Evolutionary conservation across 92 coral and sea anemone species (phyloP).

Genomic region (Phymanthus crucifer): DNA sequence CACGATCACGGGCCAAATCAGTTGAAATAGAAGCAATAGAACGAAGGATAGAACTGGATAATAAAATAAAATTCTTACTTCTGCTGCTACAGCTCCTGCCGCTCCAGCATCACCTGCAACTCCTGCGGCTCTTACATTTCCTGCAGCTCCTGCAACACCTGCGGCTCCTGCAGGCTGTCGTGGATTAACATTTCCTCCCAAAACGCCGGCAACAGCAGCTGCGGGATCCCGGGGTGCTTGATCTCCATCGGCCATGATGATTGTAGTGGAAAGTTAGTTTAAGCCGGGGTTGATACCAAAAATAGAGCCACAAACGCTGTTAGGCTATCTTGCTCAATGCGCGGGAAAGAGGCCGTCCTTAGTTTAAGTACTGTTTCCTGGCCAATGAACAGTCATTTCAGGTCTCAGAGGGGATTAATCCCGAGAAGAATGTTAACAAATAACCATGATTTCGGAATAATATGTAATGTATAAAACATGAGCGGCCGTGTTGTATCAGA

Average conservation of each 20-base stretch:
- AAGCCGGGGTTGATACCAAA: constrained; percentile 3
- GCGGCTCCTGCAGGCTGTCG: background rate
- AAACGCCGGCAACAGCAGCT: background rate
- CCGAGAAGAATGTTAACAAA: too few species aligned
- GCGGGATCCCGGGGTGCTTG: background rate
- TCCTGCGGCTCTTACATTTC: background rate
- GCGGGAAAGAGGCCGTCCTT: constrained; percentile 3
- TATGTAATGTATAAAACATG: too few species aligned
- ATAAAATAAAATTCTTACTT: background rate
- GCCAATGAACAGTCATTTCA: constrained; percentile 4
- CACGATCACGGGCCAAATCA: background rate
- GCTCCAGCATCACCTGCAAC: background rate
- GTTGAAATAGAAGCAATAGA: background rate
- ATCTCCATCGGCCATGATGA: background rate
- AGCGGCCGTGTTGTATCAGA: too few species aligned
- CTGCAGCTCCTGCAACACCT: background rate
- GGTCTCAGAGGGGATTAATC: too few species aligned
- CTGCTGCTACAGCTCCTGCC: background rate
- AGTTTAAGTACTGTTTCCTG: background rate
- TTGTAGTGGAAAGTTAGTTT: background rate
- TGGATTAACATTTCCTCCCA: background rate
- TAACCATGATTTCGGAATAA: too few species aligned
- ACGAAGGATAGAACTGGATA: background rate
- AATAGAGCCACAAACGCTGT: background rate
- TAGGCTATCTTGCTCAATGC: constrained; percentile 11